Base-by-base conservation (phyloP, 2,797 vertebrate species). In the Acrocephalus scirpaceus region DNA sequence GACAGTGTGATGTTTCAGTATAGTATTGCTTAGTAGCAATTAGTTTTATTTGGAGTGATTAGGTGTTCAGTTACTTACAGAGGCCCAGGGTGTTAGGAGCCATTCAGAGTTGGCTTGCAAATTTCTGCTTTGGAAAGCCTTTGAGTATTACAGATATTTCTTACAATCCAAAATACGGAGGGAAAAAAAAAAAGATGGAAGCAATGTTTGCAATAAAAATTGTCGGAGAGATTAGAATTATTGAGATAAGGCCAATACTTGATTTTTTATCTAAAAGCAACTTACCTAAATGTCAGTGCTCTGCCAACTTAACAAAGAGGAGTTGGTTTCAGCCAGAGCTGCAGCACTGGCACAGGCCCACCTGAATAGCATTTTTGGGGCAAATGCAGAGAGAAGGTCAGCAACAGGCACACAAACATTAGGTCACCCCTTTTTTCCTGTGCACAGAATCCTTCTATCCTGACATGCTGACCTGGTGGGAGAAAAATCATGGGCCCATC, bases 21-120 rank as follows among this genome's bases (percentile, higher is more conserved):
- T 73, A 95, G 53, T 79, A 88, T 90, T 96, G 64, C 85, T 90
- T 88, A 93, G 80, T 60, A 81, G 91, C 36, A 83, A 86, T 95
- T 95, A 92, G 74, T 79, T 93, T 58, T 62, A 67, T 84, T 66
- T 85, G 74, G n/a, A 88, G 53, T 82, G 53, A 92, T 82, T 85
- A 88, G 45, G 71, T 76, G 57, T 87, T 92, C 62, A 20, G 67
- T 95, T 93, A 86, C 87, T 72, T 74, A 77, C 32, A 86, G 60
- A 83, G 16, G n/a, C 51, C 56, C 11, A 12, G 13, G 32, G 47
- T 60, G 36, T 71, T 64, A 79, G 29, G 53, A 82, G 14, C 9
- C 17, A 50, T 60, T 88, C 40, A 21, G 26, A 56, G 32, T 60
- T 60, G 69, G n/a, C 42, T 67, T 83, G 57, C 50, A 65, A 27